Percentiles rank a stretch among this genome's conserved stretches.
Conservation (phyloP, 2,888 invertebrate species). For the Nasonia oneida region DNA sequence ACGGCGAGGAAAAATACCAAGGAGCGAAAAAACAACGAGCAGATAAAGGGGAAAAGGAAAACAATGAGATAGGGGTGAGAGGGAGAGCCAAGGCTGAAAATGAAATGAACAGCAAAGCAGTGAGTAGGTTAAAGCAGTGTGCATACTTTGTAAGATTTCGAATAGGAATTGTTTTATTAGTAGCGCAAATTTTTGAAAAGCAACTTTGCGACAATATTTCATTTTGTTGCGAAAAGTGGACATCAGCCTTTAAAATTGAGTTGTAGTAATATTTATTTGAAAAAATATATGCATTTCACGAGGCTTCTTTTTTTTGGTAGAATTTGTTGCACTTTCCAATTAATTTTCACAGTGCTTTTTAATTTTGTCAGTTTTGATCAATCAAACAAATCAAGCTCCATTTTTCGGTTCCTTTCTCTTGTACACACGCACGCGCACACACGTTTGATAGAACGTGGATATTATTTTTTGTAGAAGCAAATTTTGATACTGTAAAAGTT, state of each 20-base stretch:
- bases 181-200: slow-evolving; percentile 38
- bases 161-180: slow-evolving; percentile 50
- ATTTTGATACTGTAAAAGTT: background rate
- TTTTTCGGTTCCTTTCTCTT: no score
- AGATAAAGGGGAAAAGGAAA: slow-evolving; percentile 40
- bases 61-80: slow-evolving; percentile 23
- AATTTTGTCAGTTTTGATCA: no score
- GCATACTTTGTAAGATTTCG: slow-evolving; percentile 4
- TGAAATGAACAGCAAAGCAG: slow-evolving; percentile 7
- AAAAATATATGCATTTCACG: background rate
- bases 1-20: slow-evolving; percentile 45
- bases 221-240: no score
- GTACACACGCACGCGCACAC: no score
- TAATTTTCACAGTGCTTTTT: no score
- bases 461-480: background rate
- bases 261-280: no score
- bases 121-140: background rate
- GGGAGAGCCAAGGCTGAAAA: slow-evolving; percentile 54
- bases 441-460: no score
- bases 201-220: background rate
- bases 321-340: background rate
- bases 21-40: slow-evolving; percentile 36
- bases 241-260: no score
- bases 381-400: no score
- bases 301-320: background rate